A percentile compares a stretch with the other conserved stretches of the same genome.
Conservation (phyloP, 2,113 vertebrate genomes). For the Ciconia boyciana region DNA sequence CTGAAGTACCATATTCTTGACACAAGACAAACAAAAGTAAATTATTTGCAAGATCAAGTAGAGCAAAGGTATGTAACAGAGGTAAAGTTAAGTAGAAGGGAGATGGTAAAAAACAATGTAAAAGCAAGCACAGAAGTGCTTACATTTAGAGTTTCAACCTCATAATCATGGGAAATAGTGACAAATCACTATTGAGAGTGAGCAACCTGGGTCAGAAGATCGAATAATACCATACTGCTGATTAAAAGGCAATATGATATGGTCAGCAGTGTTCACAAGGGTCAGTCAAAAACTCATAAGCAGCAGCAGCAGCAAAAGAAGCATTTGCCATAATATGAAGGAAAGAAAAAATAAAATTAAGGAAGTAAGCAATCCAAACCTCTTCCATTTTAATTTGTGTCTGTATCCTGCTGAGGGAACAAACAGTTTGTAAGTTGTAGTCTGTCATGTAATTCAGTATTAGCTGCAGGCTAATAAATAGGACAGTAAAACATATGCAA, state of each 20-base stretch:
- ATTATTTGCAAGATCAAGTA: neutral
- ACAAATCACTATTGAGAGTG: neutral
- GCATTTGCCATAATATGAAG: neutral
- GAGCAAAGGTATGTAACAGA: neutral
- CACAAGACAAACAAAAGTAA: neutral
- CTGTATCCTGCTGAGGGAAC: conserved; percentile 64
- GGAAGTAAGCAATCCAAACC: conserved; percentile 42
- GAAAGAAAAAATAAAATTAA: conserved; percentile 50
- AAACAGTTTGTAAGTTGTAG: conserved; percentile 18
- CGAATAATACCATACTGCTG: neutral
- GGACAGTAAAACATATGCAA: conserved; percentile 20
- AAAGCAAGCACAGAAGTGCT: neutral
- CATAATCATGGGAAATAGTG: neutral
- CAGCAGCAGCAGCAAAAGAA: neutral
- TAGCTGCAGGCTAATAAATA: conserved; percentile 10
- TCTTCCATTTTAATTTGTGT: conserved; percentile 62
- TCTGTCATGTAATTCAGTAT: neutral
- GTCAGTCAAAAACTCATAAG: conserved; percentile 6
- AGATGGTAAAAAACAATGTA: neutral
- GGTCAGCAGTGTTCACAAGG: neutral
- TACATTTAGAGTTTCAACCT: neutral
- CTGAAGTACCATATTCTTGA: neutral
- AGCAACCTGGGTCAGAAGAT: neutral
- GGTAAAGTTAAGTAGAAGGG: neutral
- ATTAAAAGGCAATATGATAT: neutral